These are phyloP conservation scores for Orussus abietinus DNA, from an alignment of 1,140 invertebrate species.

Conservation along the genomic window DNA sequence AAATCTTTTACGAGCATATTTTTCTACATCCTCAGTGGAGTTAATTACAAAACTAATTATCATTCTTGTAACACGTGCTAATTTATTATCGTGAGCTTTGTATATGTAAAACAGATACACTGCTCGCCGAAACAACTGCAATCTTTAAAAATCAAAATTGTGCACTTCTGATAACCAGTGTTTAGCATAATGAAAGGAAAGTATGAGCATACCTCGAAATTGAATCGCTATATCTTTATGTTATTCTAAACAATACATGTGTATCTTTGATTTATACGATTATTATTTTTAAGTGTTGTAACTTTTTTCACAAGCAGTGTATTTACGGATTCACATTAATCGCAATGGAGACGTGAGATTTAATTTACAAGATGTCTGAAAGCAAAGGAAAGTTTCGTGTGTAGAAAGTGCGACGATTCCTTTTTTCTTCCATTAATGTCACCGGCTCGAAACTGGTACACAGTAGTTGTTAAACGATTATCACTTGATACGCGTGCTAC, in stretches of 20 bases:
- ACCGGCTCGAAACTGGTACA: no score
- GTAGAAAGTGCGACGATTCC: constrained; percentile 18
- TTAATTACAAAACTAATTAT: background rate
- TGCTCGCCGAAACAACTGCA: no score
- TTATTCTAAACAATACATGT: no score
- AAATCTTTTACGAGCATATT: no score
- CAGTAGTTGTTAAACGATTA: constrained; percentile 12
- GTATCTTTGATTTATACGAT: no score
- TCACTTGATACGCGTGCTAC: constrained; percentile 1
- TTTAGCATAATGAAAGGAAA: no score
- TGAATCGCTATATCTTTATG: no score
- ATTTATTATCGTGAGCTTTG: no score
- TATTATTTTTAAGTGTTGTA: background rate
- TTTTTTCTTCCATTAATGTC: background rate
- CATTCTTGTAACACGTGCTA: no score
- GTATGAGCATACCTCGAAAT: no score
- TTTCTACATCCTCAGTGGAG: background rate
- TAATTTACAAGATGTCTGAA: constrained; percentile 2
- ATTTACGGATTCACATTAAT: background rate
- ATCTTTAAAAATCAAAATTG: no score
- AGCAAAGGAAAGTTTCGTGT: constrained; percentile 13
- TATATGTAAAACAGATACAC: background rate
- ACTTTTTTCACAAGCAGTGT: constrained; percentile 1
- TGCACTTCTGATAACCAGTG: no score
- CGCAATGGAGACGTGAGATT: constrained; percentile 4